Evolutionary conservation across 2,113 vertebrate species (phyloP).

Genomic region (rabbit (Oryctolagus cuniculus)): DNA sequence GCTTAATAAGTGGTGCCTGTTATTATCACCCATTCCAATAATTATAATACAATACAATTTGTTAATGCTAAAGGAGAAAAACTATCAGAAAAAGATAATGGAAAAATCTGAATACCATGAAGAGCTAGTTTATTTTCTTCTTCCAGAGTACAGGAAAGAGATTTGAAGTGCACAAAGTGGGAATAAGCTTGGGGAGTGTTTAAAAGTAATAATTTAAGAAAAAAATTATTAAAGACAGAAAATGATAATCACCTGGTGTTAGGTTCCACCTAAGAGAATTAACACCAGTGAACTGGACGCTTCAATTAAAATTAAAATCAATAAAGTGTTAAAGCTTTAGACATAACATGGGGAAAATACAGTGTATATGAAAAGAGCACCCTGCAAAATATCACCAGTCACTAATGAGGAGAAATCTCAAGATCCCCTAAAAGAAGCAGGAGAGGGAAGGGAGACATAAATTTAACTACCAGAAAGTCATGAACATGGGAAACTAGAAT

Average conservation of each 20-base stretch:
- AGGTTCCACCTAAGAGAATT: not conserved
- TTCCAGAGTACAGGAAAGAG: not conserved
- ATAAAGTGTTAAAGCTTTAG: not conserved
- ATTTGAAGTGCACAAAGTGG: not conserved
- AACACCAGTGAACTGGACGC: not conserved
- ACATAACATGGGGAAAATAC: not conserved
- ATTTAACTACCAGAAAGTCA: not conserved
- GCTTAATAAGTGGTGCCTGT: not conserved
- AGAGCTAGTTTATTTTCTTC: not conserved
- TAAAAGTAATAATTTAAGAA: not conserved
- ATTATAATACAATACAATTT: not conserved
- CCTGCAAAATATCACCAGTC: not conserved
- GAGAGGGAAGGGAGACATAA: not conserved
- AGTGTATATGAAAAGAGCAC: not conserved
- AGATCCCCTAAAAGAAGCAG: not conserved
- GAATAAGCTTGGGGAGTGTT: not conserved
- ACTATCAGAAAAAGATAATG: not conserved
- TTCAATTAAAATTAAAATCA: not conserved
- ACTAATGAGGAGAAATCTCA: not conserved
- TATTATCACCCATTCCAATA: not conserved
- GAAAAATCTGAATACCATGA: not conserved
- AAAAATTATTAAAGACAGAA: not conserved
- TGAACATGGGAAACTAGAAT: not conserved
- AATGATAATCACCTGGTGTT: not conserved
- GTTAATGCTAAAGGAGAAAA: not conserved